Base-by-base conservation (phyloP, 2,888 invertebrate genomes). In the Diachrysia chrysitis region DNA sequence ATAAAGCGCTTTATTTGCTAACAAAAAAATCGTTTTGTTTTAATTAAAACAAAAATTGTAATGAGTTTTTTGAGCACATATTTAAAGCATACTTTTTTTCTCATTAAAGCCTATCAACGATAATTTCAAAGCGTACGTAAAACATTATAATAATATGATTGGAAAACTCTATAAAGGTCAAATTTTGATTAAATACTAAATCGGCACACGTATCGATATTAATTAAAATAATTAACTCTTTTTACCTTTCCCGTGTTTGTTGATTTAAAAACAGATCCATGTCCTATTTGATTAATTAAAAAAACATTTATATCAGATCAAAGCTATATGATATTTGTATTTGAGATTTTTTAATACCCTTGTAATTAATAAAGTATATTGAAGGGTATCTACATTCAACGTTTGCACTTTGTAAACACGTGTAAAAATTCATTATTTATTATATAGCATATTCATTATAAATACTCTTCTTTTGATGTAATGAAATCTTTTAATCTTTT, bases 231-330 rank as follows among this genome's bases (percentile, higher is more conserved):
- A 42, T 6, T 42, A 42, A 42, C n/a, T 7, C 6, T 32, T 42
- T 16, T 42, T n/a, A 16, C 37, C 2, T 42, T 42, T 4, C 16
- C 1, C n/a, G 42, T 42, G n/a, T 42, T n/a, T 42, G 42, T 42
- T 42, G 42, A 42, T 42, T 42, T 42, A n/a, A 42, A 42, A 42
- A 42, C 42, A n/a, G 42, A n/a, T 37, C 32, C 14, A 14, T n/a
- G 42, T 42, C 5, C 42, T 42, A n/a, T 42, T 42, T 42, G 42
- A n/a, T 42, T 42, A 42, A 42, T 42, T 42, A 42, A 42, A n/a
- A n/a, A 42, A 42, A n/a, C 42, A n/a, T 7, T n/a, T 7, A 5
- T 16, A 42, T n/a, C 6, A n/a, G 42, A 42, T 42, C 42, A 42
- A 42, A 42, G 42, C 42, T 16, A 42, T 6, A 42, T n/a, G 5